Conservation (phyloP, 2,888 invertebrate species). For the Harmothoe impar region DNA sequence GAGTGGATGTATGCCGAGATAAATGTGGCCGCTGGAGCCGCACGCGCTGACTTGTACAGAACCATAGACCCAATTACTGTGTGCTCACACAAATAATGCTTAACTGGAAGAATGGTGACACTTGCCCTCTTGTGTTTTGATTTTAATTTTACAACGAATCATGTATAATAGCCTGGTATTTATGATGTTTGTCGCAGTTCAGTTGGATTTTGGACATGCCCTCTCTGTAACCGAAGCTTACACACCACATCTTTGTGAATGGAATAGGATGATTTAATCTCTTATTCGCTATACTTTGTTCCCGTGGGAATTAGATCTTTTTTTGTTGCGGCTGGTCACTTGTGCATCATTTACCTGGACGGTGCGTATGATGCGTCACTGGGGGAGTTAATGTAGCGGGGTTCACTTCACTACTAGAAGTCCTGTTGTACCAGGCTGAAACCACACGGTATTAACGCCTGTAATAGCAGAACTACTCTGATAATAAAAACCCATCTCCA, state of each 20-base stretch:
- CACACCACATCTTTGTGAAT: not conserved
- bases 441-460: too few relatives aligned
- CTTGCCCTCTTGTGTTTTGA: not conserved
- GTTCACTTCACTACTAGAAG: too few relatives aligned
- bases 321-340: not conserved
- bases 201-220: conserved; percentile 39
- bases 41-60: not conserved
- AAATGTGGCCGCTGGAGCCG: not conserved
- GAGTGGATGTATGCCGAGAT: not conserved
- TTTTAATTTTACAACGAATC: conserved; percentile 11
- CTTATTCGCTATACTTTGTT: not conserved
- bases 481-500: not conserved
- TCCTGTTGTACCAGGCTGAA: too few relatives aligned
- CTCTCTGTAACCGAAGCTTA: not conserved
- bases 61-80: not conserved
- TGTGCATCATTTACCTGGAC: not conserved
- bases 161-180: not conserved
- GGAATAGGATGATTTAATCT: not conserved
- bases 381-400: too few relatives aligned
- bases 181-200: not conserved
- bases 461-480: too few relatives aligned
- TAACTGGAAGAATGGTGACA: not conserved
- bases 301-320: not conserved
- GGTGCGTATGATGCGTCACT: not conserved
- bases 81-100: not conserved